Evolutionary conservation across 2,797 vertebrate species (phyloP).

Genomic region (Rhyacichthys aspro): DNA sequence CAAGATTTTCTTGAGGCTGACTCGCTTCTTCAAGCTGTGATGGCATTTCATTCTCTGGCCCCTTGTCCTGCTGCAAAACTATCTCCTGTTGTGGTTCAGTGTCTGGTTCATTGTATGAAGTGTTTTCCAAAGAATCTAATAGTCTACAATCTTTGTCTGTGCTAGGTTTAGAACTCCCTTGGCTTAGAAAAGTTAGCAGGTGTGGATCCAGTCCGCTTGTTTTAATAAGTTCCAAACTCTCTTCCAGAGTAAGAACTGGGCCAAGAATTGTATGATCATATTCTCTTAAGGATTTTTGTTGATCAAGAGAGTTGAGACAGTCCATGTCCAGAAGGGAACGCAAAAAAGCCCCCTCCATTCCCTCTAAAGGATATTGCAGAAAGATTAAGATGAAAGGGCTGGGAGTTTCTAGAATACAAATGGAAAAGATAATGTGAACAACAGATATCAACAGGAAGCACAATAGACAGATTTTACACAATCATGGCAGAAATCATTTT

Average conservation of each 20-base stretch:
- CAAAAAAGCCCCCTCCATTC: constrained; percentile 80
- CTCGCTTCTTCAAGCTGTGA: constrained; percentile 25
- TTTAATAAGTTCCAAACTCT: constrained; percentile 79
- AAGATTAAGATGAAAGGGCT: constrained; percentile 87
- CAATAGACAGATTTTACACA: not conserved
- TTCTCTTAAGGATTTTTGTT: constrained; percentile 22
- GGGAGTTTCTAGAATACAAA: constrained; percentile 72
- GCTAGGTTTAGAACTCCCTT: constrained; percentile 10
- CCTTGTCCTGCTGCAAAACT: not conserved
- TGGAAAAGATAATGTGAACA: too few species aligned
- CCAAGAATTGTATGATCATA: constrained; percentile 33
- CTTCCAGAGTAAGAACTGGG: constrained; percentile 75
- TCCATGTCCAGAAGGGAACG: constrained; percentile 84
- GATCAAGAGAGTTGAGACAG: constrained; percentile 70
- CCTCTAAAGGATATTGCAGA: constrained; percentile 75
- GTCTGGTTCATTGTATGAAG: constrained; percentile 49
- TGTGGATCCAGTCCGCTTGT: constrained; percentile 67
- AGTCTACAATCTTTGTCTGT: constrained; percentile 1
- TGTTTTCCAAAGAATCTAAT: constrained; percentile 15
- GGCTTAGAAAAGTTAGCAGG: constrained; percentile 57
- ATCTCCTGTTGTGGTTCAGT: constrained; percentile 6
- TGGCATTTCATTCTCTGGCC: constrained; percentile 19
- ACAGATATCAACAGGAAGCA: not conserved
- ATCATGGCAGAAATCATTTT: not conserved
- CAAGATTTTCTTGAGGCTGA: constrained; percentile 22